Base-by-base conservation (phyloP, 2,113 vertebrate species). In the Thinocorus orbignyianus region DNA sequence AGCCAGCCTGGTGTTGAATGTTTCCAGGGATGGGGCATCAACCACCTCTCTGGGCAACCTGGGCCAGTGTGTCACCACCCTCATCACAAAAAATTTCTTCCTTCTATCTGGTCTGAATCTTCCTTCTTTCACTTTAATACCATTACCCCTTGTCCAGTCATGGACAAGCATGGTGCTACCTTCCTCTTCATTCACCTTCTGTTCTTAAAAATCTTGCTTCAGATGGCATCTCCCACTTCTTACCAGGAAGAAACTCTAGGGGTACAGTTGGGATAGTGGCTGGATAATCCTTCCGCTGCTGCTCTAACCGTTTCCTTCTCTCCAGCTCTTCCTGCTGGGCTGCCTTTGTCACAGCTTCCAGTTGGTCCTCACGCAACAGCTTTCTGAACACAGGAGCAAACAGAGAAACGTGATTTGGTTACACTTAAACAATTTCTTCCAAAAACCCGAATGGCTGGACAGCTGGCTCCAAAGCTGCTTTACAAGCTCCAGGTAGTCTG, bases 311-410 rank as follows among this genome's bases (percentile, higher is more conserved):
- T 85, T 99, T 99, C 76, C 98, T 98, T 92, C 99, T 99, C 97
- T 99, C 99, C 96, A 99, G 61, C 96, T 99, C 99, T 96, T 99
- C 99, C 96, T 99, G 99, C 88, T 99, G 99, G 70, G 99, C 99
- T 83, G 99, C 98, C 98, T 99, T 99, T 95, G 99, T 99, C 92
- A 99, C 99, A 3, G 99, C 98, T 97, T 99, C 99, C 91, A 99
- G 97, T 80, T 99, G 99, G 97, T 99, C 99, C 94, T 99, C 99
- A 81, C 99, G 99, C 73, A 99, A 98, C 86, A 99, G 97, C 97
- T 99, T 99, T 97, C 99, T 99, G 97, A 97, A 88, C 31, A 33
- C 58, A 68, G 16, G 51, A 91, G 81, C 24, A 64, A 90, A 82
- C 8, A 95, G 35, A 89, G 42, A 84, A 86, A 69, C 0, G 0